Evolutionary conservation across 2,888 invertebrate species (phyloP).

Genomic region (Plagodis dolabraria): DNA sequence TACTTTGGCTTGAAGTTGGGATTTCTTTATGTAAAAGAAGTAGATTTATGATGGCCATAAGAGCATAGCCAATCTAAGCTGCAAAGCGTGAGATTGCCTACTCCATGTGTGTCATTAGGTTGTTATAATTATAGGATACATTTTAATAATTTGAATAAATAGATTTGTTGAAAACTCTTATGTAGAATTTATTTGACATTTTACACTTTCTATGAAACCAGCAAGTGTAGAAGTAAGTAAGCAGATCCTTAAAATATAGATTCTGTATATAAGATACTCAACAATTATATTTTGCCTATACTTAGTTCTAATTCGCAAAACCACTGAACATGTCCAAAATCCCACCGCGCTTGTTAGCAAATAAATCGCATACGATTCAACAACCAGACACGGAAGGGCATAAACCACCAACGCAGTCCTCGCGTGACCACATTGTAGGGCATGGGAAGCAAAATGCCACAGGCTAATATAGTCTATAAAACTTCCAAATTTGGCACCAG

Average conservation of each 20-base stretch:
- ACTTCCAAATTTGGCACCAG: slow-evolving; percentile 7
- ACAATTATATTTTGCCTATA: too few species aligned
- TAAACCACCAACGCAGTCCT: slow-evolving; percentile 28
- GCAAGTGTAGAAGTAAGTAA: too few species aligned
- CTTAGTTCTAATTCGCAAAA: background rate
- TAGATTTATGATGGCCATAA: slow-evolving; percentile 24
- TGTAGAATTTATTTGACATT: background rate
- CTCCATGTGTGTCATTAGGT: slow-evolving; percentile 1
- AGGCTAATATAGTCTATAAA: slow-evolving; percentile 12
- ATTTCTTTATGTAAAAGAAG: slow-evolving; percentile 6
- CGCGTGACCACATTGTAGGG: slow-evolving; percentile 35
- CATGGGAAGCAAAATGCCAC: slow-evolving; percentile 4
- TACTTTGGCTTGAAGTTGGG: background rate
- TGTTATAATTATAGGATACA: background rate
- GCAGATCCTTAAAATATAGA: too few species aligned
- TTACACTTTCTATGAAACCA: background rate
- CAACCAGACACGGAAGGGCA: slow-evolving; percentile 32
- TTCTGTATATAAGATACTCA: too few species aligned
- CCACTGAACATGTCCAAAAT: slow-evolving; percentile 10
- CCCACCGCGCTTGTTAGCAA: slow-evolving; percentile 12
- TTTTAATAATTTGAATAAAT: slow-evolving; percentile 13
- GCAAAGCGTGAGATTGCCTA: slow-evolving; percentile 20
- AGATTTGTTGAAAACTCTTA: slow-evolving; percentile 3
- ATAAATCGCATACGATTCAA: slow-evolving; percentile 26
- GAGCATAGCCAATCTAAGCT: slow-evolving; percentile 16